Evolutionary conservation across 2,113 vertebrate species (phyloP), one percentile per base, ranked within the genome.

Genomic region (Catharus fuscescens): DNA sequence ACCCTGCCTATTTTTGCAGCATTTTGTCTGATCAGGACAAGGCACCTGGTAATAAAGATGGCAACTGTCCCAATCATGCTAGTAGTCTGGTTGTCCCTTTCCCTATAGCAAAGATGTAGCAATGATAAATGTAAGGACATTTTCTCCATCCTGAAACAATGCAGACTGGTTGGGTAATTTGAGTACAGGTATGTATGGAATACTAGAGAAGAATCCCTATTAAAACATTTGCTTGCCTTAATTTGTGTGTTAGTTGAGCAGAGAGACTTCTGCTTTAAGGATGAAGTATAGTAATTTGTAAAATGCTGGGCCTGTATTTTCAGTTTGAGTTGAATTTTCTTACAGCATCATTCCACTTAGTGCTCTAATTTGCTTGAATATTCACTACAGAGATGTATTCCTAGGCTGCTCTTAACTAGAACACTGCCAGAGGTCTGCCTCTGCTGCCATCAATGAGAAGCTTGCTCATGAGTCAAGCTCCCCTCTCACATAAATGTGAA

Each of bases 401-500:
- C 85, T 89, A 80, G 65, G 67, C 79, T 84, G 54, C 38, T 94
- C 89, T 67, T 90, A 93, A 93, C 59, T 93, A 95, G 89, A 96
- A 95, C 69, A 90, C 79, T 90, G 94, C 92, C 89, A 94, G 81
- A 90, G 92, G 96, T 90, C 91, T 93, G 81, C 76, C 83, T 87
- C 80, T 79, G 47, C 78, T 65, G 45, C 65, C 69, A 88, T 73
- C 87, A 86, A 8, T 18, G 40, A 96, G 83, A 70, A 86, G 79
- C 59, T 48, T 31, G 25, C 69, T 95, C 50, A 65, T 36, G 53
- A 91, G 70, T 85, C 84, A 93, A 74, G 70, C 60, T 71, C 60
- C 69, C 38, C 87, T 42, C 62, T 71, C 64, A 52, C 26, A 90
- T 29, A 60, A 88, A 60, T 6, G 77, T 50, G 19, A 80, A 40